A percentile compares a stretch with the other conserved stretches of the same genome.
These are phyloP conservation scores for Centropus bengalensis DNA, from an alignment of 2,113 vertebrate species.

Conservation along the genomic window DNA sequence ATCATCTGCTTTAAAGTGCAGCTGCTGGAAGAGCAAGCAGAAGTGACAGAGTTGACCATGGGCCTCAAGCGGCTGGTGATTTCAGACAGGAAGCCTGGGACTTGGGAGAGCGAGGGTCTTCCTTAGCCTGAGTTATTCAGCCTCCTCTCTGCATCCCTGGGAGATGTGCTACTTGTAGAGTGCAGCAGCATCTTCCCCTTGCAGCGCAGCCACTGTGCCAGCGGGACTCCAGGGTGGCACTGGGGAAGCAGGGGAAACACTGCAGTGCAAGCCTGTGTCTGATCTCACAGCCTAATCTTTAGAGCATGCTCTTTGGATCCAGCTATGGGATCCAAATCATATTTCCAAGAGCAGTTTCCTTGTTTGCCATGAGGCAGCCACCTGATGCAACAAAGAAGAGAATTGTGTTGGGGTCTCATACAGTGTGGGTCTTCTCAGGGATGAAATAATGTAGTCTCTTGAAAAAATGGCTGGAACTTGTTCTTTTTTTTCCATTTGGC, in stretches of 20 bases:
- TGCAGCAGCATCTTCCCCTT: background rate
- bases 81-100: background rate
- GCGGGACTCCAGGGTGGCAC: background rate
- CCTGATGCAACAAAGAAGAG: background rate
- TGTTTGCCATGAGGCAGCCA: background rate
- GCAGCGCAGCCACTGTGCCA: rapidly evolving
- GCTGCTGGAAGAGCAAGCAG: background rate
- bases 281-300: background rate
- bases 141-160: background rate
- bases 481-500: background rate
- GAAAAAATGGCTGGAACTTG: background rate
- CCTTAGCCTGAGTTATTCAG: background rate
- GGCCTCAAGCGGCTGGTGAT: too few species aligned
- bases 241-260: background rate
- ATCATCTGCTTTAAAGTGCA: background rate
- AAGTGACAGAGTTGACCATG: rapidly evolving
- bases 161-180: rapidly evolving
- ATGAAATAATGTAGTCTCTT: background rate
- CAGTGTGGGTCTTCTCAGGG: background rate
- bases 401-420: background rate
- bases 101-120: too few species aligned
- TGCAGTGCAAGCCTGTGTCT: background rate
- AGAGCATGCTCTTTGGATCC: background rate
- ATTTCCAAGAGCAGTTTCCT: background rate
- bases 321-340: background rate